Base-by-base conservation (phyloP, 2,113 vertebrate genomes). In the Periophthalmus modestus region DNA sequence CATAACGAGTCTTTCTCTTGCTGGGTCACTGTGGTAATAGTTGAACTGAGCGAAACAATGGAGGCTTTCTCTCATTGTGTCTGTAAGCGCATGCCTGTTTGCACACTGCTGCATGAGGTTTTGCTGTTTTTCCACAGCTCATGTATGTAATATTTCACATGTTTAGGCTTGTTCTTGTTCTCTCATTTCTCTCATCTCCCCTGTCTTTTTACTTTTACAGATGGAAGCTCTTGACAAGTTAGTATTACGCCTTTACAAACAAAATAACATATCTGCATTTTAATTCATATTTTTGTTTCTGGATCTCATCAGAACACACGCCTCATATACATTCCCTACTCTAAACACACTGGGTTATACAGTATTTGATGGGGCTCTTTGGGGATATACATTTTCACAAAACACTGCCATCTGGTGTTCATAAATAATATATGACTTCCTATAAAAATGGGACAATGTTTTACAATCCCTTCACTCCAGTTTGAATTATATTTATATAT, bases 151-250 rank as follows among this genome's bases (percentile, higher is more conserved):
- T 58, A 71, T 48, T 39, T 50, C 58, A 80, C 61, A 68, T 65
- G 10, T 58, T 63, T 75, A 72, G 69, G 77, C 71, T 5, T 69
- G 21, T 82, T 75, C 36, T 55, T 10, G 46, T 71, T 79, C 68
- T 70, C 55, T 47, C 69, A 65, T 67, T 57, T 65, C 58, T 81
- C 24, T 85, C 75, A 89, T 74, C 87, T 74, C 75, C 91, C 68
- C 81, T 89, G 54, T 91, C 71, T 71, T 81, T 89, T 72, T 57
- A 66, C 74, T 72, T 66, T 86, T 83, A 89, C 97, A 98, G 97
- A 92, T 95, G 95, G 96, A 98, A 93, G 92, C 88, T 89, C 88
- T 91, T 91, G 95, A 97, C 93, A 98, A 99, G 97, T 99, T 94
- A 98, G 97, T 99, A 96, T 92, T 92, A 91, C 81, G 91, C 79